Evolutionary conservation across 2,113 vertebrate genomes (phyloP), one percentile per base, ranked within the genome.

Genomic region (Phaethornis superciliosus): DNA sequence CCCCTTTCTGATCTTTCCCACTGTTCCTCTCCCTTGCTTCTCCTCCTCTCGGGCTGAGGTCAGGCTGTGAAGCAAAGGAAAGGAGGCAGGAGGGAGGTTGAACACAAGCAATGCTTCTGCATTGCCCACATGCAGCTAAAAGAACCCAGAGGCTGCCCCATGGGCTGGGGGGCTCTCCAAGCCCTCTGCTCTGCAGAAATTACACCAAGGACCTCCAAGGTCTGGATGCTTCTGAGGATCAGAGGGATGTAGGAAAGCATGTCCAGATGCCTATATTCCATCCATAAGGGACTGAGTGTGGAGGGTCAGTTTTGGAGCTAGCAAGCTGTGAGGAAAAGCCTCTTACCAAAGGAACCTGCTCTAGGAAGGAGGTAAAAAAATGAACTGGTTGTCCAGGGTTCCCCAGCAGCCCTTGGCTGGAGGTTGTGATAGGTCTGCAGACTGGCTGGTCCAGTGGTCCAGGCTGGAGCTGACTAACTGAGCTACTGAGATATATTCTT

Each of bases 61-160:
- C n/a, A n/a, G n/a, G n/a, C n/a, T n/a, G n/a, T n/a, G n/a, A n/a
- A 12, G 40, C 40, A 40, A 40, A 40, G 40, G 42, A 30, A 32
- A 69, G 76, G 54, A 60, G 74, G 44, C 65, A 40, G 81, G 60
- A 95, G 65, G 9, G 55, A 92, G 92, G 90, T 80, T 65, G 51
- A 63, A 68, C 28, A 6, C 67, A 52, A 76, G 78, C 37, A 30
- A 35, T 77, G 77, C 87, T 70, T 89, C 90, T 85, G 86, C 71
- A 3, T 40, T 83, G 24, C 2, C 37, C 44, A 9, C 70, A 6
- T 1, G 1, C 77, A 27, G 81, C 15, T 24, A 3, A 8, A 1
- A 3, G 32, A 62, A 0, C 4, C 3, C 19, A 0, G 1, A 27
- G 71, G 35, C 56, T 85, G 70, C 28, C 60, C 80, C 23, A 2